Evolutionary conservation across 1,140 invertebrate species (phyloP), one percentile per base, ranked within the genome.

Genomic region (Zaprionus nigranus): DNA sequence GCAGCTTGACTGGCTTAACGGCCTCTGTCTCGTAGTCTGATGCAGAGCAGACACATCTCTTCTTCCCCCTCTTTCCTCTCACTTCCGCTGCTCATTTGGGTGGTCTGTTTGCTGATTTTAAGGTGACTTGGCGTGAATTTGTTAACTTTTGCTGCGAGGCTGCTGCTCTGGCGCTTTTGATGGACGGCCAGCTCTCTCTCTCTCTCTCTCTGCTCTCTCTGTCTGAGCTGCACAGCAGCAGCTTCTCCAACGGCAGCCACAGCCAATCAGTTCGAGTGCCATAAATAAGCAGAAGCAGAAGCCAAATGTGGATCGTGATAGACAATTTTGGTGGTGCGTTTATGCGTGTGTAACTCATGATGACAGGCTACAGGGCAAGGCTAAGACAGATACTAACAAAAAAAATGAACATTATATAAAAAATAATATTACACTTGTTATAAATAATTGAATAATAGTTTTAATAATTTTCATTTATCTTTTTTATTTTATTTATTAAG

Each of bases 51-150:
- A 30, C 30, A 15, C 12, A 59, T 26, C 63, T 15, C n/a, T 38
- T 20, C 17, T 28, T 28, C 30, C 71, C 11, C 5, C 24, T 24
- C 62, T 57, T 62, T 61, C 60, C 68, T 43, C 64, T 30, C 9
- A 30, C 60, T 49, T 68, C 43, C 74, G 57, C 46, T 57, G 40
- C n/a, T 83, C 72, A 62, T 65, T 82, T 87, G 81, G 82, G 90
- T 90, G 85, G 90, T 85, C 90, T 72, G 54, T 74, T 46, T 78
- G 85, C 84, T 90, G 85, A 88, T 88, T 90, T 85, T 76, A 66
- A 90, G 79, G 83, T 92, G 90, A 87, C 86, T 87, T 87, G 86
- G 90, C 90, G 90, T 92, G 86, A 92, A 92, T 90, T 92, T 92
- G 90, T 92, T 79, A 92, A 90, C 81, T 91, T 91, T 80, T 81